Conservation (phyloP, 1,140 invertebrate genomes). For the Chelonus insularis region DNA sequence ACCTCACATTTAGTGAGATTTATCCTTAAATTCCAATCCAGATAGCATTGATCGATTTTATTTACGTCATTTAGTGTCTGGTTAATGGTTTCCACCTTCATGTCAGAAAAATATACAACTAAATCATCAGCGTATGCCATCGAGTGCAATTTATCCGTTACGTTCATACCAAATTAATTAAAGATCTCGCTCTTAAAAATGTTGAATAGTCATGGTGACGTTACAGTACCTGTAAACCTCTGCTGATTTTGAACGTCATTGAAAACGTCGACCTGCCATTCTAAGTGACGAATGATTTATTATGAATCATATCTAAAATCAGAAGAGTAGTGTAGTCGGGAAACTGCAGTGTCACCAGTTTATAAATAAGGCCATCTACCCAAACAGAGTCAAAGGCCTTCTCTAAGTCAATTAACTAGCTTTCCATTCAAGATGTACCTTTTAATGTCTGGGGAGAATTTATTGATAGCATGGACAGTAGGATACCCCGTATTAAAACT, state of each 20-base stretch:
- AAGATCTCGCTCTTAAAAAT: too few relatives aligned
- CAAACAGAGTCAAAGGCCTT: conserved; percentile 41
- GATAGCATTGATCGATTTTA: conserved; percentile 2
- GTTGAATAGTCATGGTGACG: neutral
- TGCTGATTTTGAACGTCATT: neutral
- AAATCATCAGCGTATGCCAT: conserved; percentile 3
- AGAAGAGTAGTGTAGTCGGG: neutral
- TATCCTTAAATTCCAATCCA: conserved; percentile 11
- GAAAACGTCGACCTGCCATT: neutral
- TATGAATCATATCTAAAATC: neutral
- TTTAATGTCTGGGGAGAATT: conserved; percentile 38
- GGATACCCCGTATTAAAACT: conserved; percentile 46
- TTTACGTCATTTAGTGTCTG: neutral
- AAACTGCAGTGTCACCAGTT: conserved; percentile 22
- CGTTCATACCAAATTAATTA: neutral
- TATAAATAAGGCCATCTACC: conserved; percentile 38
- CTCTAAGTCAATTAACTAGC: conserved; percentile 27
- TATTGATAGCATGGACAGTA: conserved; percentile 39
- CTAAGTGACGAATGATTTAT: conserved; percentile 8
- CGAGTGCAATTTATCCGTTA: neutral
- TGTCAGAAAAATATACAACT: neutral
- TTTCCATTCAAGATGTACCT: conserved; percentile 37
- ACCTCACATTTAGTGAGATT: neutral
- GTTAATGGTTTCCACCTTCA: neutral
- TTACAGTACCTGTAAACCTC: conserved; percentile 13